Evolutionary conservation across 2,888 invertebrate species (phyloP), one percentile per base, ranked within the genome.

Genomic region (Drosophila helvetica): DNA sequence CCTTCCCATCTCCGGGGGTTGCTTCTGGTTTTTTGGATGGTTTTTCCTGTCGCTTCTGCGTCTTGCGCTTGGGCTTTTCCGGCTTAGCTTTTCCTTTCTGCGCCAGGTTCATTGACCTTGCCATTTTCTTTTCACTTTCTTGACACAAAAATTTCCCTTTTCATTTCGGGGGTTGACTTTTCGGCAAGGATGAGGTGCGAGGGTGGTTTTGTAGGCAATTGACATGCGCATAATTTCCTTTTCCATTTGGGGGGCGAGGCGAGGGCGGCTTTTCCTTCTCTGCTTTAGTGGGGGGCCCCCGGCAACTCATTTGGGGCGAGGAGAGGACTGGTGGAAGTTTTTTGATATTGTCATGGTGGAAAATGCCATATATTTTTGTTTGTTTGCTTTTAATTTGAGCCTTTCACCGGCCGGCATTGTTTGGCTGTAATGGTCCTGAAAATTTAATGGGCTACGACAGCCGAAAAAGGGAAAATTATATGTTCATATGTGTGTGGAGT

Each of bases 91-190:
- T 77, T 70, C 54, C 75, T 65, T 63, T 46, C 6, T 65, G 19
- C 47, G 46, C 51, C 65, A 67, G 74, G 88, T 89, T 89, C 88
- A 88, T 64, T 82, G 90, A 88, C 80, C 88, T 85, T 79, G 82
- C 76, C 60, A 64, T 80, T 80, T 79, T 78, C 77, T 60, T 79
- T 80, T 78, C 84, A 73, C 67, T 88, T 86, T 84, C 84, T 83
- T 86, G 61, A 70, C 71, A 75, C 70, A 9, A 51, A 64, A 86
- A 73, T 78, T 79, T 79, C 71, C 67, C 58, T 58, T 62, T 33
- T 47, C 38, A 15, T n/a, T 10, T 38, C 12, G 47, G 55, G 66
- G 72, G 60, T 42, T 69, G 74, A 53, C 50, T 73, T 52, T 19
- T 27, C 22, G 12, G 45, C 56, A 59, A 42, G 50, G 46, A 66